A percentile compares a stretch with the other conserved stretches of the same genome.
These are phyloP conservation scores for Tetrax tetrax DNA, from an alignment of 2,113 vertebrate species.

Conservation along the genomic window DNA sequence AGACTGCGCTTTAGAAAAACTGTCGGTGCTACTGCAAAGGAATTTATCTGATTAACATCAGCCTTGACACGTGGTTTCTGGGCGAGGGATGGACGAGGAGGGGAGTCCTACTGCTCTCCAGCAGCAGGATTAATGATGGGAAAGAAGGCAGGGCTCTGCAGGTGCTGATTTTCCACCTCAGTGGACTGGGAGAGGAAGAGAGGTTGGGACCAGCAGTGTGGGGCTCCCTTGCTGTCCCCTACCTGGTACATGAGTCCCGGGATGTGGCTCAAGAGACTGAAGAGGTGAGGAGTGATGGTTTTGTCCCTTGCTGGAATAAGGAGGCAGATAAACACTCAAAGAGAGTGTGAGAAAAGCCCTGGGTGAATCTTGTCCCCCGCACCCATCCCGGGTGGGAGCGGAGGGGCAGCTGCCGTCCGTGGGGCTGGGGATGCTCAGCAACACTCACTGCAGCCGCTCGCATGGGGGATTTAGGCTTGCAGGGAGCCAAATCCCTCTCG, in stretches of 20 bases:
- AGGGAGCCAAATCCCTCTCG: background rate
- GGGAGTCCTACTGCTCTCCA: conserved; percentile 9
- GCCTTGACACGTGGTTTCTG: conserved; percentile 29
- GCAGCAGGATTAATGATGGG: conserved; percentile 18
- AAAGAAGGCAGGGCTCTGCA: background rate
- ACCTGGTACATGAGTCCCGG: rapidly evolving
- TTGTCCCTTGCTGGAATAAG: background rate
- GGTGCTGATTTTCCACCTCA: background rate
- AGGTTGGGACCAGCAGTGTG: rapidly evolving
- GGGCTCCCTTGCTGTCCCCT: background rate
- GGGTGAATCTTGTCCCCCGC: background rate
- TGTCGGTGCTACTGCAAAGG: conserved; percentile 58
- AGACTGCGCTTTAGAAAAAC: conserved; percentile 68
- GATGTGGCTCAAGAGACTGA: rapidly evolving
- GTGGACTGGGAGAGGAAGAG: background rate
- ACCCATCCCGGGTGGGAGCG: background rate
- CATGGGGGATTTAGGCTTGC: background rate
- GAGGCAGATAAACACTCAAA: background rate
- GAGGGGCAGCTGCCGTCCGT: background rate
- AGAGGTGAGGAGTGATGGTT: background rate
- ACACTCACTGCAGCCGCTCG: rapidly evolving
- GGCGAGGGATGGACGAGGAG: background rate
- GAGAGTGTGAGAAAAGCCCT: background rate
- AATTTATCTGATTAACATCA: conserved; percentile 72
- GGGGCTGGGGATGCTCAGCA: background rate